Percentiles rank a stretch among this genome's conserved stretches.
phyloP scores from a whole-genome alignment of 2,888 invertebrate species.

The Globia sparganii region DNA sequence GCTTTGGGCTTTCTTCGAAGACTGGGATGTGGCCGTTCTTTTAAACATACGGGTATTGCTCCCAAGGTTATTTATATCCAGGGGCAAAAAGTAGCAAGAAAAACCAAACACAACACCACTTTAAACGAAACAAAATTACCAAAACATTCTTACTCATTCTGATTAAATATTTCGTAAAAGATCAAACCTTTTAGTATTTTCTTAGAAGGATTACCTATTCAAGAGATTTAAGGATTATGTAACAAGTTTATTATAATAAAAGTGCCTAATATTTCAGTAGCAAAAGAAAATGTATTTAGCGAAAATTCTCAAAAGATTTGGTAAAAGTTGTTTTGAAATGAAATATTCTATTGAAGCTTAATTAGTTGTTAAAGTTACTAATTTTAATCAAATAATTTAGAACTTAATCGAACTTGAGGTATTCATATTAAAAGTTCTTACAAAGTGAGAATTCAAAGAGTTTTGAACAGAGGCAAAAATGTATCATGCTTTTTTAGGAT shows the following conservation, averaged over 20 bases:
- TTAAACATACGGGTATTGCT: not conserved
- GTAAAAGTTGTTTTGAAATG: constrained; percentile 45
- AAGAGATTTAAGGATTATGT: constrained; percentile 54
- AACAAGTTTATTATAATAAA: constrained; percentile 53
- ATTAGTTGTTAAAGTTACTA: constrained; percentile 36
- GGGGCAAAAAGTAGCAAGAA: not conserved
- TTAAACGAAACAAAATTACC: constrained; percentile 12
- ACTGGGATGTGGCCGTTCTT: too few relatives aligned
- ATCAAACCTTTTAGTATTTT: constrained; percentile 57
- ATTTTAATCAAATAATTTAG: constrained; percentile 49
- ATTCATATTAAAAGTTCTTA: constrained; percentile 28
- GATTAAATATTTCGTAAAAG: constrained; percentile 48
- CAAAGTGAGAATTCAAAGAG: constrained; percentile 11
- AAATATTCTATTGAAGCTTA: constrained; percentile 46
- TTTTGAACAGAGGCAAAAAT: constrained; percentile 8
- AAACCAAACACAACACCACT: constrained; percentile 6
- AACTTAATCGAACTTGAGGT: constrained; percentile 33
- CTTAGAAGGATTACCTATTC: constrained; percentile 61
- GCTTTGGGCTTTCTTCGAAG: too few relatives aligned
- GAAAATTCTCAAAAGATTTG: constrained; percentile 28
- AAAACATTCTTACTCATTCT: constrained; percentile 26
- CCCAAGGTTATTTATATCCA: not conserved
- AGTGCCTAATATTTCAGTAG: constrained; percentile 44
- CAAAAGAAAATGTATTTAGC: constrained; percentile 33
- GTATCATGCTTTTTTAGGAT: not conserved